Conservation (phyloP, 2,888 invertebrate genomes). For the Lasioglossum leucozonium region DNA sequence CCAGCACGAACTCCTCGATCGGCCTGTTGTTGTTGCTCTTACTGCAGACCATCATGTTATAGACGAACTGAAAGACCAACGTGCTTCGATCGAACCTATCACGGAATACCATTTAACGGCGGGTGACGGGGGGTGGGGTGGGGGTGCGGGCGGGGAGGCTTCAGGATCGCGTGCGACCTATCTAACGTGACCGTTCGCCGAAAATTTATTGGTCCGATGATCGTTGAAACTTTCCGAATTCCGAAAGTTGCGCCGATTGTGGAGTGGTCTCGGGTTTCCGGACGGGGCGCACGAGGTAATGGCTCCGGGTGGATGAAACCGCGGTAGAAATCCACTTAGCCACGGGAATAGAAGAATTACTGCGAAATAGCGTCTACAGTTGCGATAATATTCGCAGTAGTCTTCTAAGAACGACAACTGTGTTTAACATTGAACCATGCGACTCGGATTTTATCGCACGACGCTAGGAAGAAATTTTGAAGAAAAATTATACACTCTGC, state of each 20-base stretch:
- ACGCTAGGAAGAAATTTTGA: no score
- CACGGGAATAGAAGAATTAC: no score
- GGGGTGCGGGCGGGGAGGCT: not conserved
- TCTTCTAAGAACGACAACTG: no score
- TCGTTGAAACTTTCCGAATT: conserved; percentile 32
- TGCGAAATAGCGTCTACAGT: no score
- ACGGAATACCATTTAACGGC: not conserved
- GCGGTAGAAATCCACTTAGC: no score
- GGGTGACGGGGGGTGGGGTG: not conserved
- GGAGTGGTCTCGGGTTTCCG: not conserved
- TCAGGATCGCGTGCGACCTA: conserved; percentile 39
- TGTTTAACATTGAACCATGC: no score
- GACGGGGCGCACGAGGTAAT: not conserved
- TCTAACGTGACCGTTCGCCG: conserved; percentile 11
- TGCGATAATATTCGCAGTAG: no score
- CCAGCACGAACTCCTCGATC: conserved; percentile 98
- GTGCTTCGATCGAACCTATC: conserved; percentile 16
- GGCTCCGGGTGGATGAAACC: no score
- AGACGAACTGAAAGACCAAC: conserved; percentile 89
- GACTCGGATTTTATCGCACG: no score
- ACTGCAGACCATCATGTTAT: conserved; percentile 99
- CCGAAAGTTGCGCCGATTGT: conserved; percentile 18
- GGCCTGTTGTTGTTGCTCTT: conserved; percentile 98
- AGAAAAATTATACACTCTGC: no score
- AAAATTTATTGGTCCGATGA: conserved; percentile 41